Percentiles rank a stretch among this genome's conserved stretches.
These are phyloP conservation scores for Macropodus opercularis DNA, from an alignment of 2,797 vertebrate genomes.

Conservation along the genomic window DNA sequence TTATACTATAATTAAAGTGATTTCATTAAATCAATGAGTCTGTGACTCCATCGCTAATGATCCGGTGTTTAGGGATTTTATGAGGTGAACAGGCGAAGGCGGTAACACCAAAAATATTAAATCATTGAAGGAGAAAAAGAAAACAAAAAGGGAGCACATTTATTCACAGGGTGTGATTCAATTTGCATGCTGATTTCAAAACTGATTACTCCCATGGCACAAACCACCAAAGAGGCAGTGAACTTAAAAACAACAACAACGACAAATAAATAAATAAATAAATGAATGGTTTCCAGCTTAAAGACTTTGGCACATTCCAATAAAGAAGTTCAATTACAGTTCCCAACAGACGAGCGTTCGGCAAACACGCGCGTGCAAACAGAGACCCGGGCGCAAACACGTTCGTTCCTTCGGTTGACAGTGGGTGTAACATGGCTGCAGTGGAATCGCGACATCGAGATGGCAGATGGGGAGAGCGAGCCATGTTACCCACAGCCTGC, in stretches of 20 bases:
- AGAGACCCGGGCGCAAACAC: not conserved
- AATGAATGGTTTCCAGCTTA: constrained; percentile 63
- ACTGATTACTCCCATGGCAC: constrained; percentile 67
- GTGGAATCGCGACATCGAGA: constrained; percentile 46
- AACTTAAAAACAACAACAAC: constrained; percentile 64
- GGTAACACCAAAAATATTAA: constrained; percentile 68
- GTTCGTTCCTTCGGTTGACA: constrained; percentile 11
- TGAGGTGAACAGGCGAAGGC: constrained; percentile 61
- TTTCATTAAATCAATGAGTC: constrained; percentile 67
- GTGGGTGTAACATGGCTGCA: constrained; percentile 33
- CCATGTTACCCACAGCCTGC: constrained; percentile 49
- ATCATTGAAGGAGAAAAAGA: constrained; percentile 64
- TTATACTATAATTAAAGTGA: constrained; percentile 67
- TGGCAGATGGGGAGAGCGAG: constrained; percentile 53
- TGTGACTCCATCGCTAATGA: constrained; percentile 53
- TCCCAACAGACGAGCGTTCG: constrained; percentile 15
- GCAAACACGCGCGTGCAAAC: not conserved
- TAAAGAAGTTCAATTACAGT: constrained; percentile 55
- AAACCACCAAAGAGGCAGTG: constrained; percentile 56
- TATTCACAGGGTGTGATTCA: constrained; percentile 71
- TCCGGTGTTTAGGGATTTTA: constrained; percentile 50
- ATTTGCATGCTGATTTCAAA: constrained; percentile 72
- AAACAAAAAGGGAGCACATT: constrained; percentile 61
- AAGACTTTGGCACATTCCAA: constrained; percentile 58
- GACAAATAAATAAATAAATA: too few relatives aligned